Base-by-base conservation (phyloP, 2,888 invertebrate genomes). In the Drosophila borealis region DNA sequence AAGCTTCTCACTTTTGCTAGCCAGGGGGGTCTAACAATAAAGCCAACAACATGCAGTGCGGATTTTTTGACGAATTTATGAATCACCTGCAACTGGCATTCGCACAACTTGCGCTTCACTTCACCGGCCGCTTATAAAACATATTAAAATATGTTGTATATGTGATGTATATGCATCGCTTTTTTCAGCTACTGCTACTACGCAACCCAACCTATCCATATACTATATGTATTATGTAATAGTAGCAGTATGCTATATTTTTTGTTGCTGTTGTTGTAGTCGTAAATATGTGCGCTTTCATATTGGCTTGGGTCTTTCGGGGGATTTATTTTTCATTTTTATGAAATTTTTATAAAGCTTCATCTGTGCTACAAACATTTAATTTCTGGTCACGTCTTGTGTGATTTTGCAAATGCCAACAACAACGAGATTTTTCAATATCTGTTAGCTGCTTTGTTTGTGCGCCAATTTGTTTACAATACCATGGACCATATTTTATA, bases 351-450 rank as follows among this genome's bases (percentile, higher is more conserved):
- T 73, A 65, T 80, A 71, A 70, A 74, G 69, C 75, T 78, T 64
- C 56, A 71, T 71, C 72, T 77, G 62, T 71, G 61, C 51, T 63
- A 63, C 56, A 66, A 6, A 65, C 42, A 68, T 86, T 86, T 86
- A 81, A 86, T 86, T 88, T 86, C 86, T 88, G 70, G 83, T 88
- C 86, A 86, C 86, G 88, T 88, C 70, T 77, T 75, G 74, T 80
- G 74, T 76, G 78, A 81, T 83, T 86, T 78, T 61, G 29, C 74
- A 72, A 83, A 85, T 71, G 72, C 72, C 72, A 81, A 78, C 79
- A 75, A 70, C 62, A 76, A 55, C 59, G 14, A 46, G 8, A 33
- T 55, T 62, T 67, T 79, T 86, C 78, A 80, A 82, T 85, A 80
- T 67, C 64, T 45, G 17, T 14, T 42, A 8, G 45, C 49, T 46